Evolutionary conservation across 2,113 vertebrate species (phyloP).

Genomic region (Talpa occidentalis): DNA sequence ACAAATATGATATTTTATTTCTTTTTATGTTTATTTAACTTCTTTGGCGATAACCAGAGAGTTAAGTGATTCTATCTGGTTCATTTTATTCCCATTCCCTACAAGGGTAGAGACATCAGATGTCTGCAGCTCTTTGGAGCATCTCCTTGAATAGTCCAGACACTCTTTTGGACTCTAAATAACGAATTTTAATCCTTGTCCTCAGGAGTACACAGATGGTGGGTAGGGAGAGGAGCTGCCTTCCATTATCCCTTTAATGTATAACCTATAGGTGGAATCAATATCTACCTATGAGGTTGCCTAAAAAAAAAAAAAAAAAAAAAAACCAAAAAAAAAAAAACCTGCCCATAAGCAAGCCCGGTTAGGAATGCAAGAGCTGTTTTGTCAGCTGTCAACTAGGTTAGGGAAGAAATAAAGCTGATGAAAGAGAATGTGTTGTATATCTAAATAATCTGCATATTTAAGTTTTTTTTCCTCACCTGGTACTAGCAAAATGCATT

Average conservation of each 20-base stretch:
- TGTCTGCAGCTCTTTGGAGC: neutral
- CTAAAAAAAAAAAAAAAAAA: conserved; percentile 31
- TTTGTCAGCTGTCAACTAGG: neutral
- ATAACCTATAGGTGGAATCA: neutral
- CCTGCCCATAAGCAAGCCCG: neutral
- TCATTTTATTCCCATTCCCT: neutral
- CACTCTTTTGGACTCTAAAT: neutral
- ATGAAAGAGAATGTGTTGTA: neutral
- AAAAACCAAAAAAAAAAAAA: conserved; percentile 34
- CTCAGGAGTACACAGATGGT: neutral
- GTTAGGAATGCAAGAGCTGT: neutral
- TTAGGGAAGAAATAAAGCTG: neutral
- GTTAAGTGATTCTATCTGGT: neutral
- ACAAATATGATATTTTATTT: neutral
- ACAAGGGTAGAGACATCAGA: neutral
- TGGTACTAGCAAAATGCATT: conserved; percentile 29
- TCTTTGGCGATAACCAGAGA: neutral
- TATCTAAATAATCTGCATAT: conserved; percentile 37
- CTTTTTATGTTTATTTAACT: neutral
- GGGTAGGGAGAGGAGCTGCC: neutral
- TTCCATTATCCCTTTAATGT: neutral
- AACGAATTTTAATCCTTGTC: neutral
- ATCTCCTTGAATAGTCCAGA: neutral
- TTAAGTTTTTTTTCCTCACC: neutral
- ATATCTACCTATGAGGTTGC: neutral